Evolutionary conservation across 2,113 vertebrate genomes (phyloP).

Genomic region (Chlamydotis undulata): DNA sequence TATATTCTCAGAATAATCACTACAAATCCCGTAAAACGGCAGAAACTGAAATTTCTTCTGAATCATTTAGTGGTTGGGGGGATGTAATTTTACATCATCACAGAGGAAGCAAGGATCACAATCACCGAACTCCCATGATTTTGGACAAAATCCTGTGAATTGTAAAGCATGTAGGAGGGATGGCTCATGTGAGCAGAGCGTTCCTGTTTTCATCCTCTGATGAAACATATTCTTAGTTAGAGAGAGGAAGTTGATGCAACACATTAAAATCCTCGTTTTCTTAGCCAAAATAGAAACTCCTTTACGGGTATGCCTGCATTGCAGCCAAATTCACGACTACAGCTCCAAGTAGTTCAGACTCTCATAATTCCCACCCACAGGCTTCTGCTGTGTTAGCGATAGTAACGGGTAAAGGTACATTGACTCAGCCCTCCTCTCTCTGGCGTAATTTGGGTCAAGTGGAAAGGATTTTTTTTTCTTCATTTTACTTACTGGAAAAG

Average conservation of each 20-base stretch:
- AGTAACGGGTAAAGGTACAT: neutral
- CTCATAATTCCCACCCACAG: neutral
- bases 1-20: neutral
- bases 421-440: neutral
- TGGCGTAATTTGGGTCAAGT: neutral
- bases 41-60: neutral
- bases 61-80: neutral
- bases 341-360: neutral
- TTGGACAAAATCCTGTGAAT: neutral
- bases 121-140: neutral
- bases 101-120: neutral
- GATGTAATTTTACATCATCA: neutral
- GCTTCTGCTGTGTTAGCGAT: neutral
- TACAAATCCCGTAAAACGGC: neutral
- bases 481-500: neutral
- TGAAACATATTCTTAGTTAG: neutral
- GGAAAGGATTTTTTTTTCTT: neutral
- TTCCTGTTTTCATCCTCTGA: neutral
- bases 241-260: neutral
- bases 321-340: neutral
- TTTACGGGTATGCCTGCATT: neutral
- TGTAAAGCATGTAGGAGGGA: neutral
- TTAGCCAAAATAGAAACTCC: neutral
- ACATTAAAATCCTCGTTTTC: neutral
- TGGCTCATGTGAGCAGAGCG: neutral